Conservation (phyloP, 1,140 invertebrate genomes). For the Eriosoma lanigerum region DNA sequence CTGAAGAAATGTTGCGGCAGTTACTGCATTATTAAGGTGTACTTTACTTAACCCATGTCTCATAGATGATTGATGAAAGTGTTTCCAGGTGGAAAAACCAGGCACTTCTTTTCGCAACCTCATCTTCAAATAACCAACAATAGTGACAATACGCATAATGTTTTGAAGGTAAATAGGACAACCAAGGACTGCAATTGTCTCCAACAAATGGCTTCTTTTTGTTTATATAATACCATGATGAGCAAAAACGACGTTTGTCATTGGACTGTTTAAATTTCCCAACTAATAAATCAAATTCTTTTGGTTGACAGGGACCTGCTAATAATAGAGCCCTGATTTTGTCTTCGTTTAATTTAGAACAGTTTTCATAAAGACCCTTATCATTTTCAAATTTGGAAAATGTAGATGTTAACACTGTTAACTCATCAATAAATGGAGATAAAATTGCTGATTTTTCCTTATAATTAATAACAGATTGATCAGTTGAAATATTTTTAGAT, state of each 20-base stretch:
- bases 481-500: constrained; percentile 6
- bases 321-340: constrained; percentile 5
- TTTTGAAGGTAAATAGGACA: constrained; percentile 25
- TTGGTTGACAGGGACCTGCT: constrained; percentile 14
- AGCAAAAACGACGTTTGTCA: background rate
- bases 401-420: background rate
- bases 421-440: background rate
- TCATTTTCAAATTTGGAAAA: background rate
- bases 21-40: constrained; percentile 1
- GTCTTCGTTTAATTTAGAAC: background rate
- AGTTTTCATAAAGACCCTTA: constrained; percentile 28
- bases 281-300: constrained; percentile 26
- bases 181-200: background rate
- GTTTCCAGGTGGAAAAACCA: constrained; percentile 23
- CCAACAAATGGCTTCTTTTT: background rate
- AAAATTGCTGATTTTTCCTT: background rate
- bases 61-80: background rate
- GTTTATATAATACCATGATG: background rate
- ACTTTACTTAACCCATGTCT: constrained; percentile 27
- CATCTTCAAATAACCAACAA: constrained; percentile 32
- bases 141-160: constrained; percentile 41
- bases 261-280: background rate
- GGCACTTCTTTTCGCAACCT: background rate
- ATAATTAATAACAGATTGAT: background rate
- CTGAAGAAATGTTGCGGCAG: constrained; percentile 17